A percentile compares a stretch with the other conserved stretches of the same genome.
Conservation (phyloP, 2,888 invertebrate species). For the Crossocerus cetratus region DNA sequence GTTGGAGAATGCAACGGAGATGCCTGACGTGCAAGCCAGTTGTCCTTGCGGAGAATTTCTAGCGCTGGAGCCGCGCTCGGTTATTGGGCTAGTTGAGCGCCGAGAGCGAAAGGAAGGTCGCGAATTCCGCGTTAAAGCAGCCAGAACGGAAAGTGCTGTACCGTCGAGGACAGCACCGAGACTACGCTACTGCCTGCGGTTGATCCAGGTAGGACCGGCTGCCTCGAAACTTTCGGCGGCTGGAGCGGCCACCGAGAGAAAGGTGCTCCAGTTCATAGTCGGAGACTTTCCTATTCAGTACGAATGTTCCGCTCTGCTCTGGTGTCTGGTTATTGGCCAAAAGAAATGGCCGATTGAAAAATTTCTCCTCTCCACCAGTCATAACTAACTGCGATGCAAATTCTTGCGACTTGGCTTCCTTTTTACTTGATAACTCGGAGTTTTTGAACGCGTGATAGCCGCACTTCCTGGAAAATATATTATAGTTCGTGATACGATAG, state of each 20-base stretch:
- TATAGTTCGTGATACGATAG: no score
- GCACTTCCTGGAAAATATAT: no score
- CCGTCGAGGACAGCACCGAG: slow-evolving; percentile 4
- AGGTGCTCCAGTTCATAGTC: slow-evolving; percentile 44
- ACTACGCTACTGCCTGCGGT: slow-evolving; percentile 8
- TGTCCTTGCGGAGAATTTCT: not conserved
- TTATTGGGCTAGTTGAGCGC: not conserved
- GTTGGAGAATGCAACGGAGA: not conserved
- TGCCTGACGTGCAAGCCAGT: not conserved
- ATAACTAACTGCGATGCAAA: no score
- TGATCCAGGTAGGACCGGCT: not conserved
- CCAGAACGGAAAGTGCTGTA: slow-evolving; percentile 21
- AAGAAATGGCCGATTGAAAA: no score
- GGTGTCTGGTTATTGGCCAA: not conserved
- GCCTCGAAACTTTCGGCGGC: not conserved
- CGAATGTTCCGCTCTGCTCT: slow-evolving; percentile 1
- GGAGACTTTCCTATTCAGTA: slow-evolving; percentile 1
- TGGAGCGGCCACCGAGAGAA: slow-evolving; percentile 42
- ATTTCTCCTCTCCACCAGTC: no score
- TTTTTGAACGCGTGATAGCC: no score
- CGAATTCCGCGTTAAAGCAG: not conserved
- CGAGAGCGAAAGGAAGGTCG: not conserved
- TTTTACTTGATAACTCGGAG: no score
- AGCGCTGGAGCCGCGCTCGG: not conserved
- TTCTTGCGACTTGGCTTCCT: no score